Base-by-base conservation (phyloP, 30 jellyfish, hydroid and myxozoan genomes). In the Turritopsis dohrnii region DNA sequence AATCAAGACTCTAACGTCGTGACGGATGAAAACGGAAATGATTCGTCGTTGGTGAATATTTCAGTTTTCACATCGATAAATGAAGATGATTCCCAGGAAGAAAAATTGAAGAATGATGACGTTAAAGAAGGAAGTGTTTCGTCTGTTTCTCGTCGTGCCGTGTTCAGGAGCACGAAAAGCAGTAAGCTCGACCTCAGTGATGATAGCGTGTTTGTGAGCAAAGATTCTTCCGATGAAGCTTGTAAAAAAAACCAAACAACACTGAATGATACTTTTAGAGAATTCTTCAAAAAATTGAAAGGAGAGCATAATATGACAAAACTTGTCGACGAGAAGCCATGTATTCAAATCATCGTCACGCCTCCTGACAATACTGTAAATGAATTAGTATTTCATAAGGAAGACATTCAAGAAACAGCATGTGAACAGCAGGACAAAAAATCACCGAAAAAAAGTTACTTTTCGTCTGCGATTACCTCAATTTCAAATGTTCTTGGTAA, bases 401-500 rank as follows among this genome's bases (percentile, higher is more conserved):
- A 17, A 65, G 80, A 53, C 41, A 65, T 0, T 22, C 54, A 28
- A 79, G 65, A 52, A 31, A 21, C 8, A 25, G 65, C 25, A 17
- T 21, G 26, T 1, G 16, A n/a, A n/a, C n/a, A n/a, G n/a, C n/a
- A n/a, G 60, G 79, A 71, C 23, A 53, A 21, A 25, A 80, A 80
- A 16, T 31, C 86, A 79, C 16, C 22, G 8, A 79, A 80, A 29
- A 74, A 74, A 80, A 52, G 87, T 22, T 80, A 80, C 53, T 53
- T 80, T 30, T 52, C 83, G 8, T 27, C 87, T 21, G 87, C 87
- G 28, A 16, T 80, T 0, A 22, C 54, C 53, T 80, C 87, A 18
- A 53, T 80, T 16, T 80, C 87, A 21, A 54, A 80, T 25, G 77
- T 65, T 21, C 28, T 80, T 24, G 65, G 79, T 52, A 65, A 65